Percentiles rank a stretch among this genome's conserved stretches.
Conservation (phyloP, 2,888 invertebrate genomes). For the Arctia plantaginis region DNA sequence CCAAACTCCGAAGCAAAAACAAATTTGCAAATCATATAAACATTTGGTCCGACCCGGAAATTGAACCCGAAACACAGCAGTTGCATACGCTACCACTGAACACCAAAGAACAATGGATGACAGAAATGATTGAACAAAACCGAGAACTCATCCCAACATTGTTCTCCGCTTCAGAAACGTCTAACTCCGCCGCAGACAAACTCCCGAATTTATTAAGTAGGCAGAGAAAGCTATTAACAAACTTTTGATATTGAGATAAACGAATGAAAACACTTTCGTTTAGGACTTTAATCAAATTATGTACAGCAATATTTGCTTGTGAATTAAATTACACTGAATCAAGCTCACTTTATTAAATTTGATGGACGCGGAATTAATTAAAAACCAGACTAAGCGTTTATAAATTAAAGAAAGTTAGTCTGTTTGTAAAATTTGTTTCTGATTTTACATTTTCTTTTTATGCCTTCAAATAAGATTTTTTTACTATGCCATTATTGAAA, state of each 20-base stretch:
- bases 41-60: too few species aligned
- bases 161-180: neutral
- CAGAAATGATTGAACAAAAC: neutral
- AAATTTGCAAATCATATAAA: too few species aligned
- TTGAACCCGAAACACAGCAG: too few species aligned
- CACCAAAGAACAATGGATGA: neutral
- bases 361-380: slow-evolving; percentile 45
- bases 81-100: too few species aligned
- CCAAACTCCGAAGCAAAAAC: too few species aligned
- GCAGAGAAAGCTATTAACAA: slow-evolving; percentile 36
- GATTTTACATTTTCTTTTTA: neutral
- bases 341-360: slow-evolving; percentile 45
- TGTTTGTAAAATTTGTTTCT: slow-evolving; percentile 15
- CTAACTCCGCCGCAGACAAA: slow-evolving; percentile 13
- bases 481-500: neutral
- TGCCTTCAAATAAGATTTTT: neutral
- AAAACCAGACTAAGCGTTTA: slow-evolving; percentile 34
- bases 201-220: slow-evolving; percentile 20
- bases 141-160: neutral
- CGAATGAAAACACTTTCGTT: slow-evolving; percentile 49
- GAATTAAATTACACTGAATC: slow-evolving; percentile 48
- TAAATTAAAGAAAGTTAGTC: slow-evolving; percentile 27
- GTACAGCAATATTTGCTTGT: slow-evolving; percentile 52
- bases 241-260: slow-evolving; percentile 43
- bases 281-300: slow-evolving; percentile 52